phyloP scores from a whole-genome alignment of 2,113 vertebrate genomes.

The Tor tambroides region DNA sequence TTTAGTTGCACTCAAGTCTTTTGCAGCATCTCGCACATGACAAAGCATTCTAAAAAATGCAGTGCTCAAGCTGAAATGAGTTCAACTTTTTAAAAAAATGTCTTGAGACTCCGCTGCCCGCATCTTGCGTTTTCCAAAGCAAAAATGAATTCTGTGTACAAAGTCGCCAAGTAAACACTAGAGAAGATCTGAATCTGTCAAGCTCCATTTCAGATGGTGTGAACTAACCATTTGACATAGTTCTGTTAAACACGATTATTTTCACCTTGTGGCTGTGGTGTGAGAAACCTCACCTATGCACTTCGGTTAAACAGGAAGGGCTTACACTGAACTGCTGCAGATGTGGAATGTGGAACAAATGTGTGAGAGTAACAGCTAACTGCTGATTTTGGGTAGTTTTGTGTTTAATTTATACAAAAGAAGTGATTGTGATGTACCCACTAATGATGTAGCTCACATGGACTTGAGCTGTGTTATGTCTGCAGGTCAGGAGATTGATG shows the following conservation, averaged over 20 bases:
- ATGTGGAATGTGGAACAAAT: constrained; percentile 48
- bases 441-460: background rate
- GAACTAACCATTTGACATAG: background rate
- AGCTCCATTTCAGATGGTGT: background rate
- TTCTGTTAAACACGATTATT: constrained; percentile 32
- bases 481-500: background rate
- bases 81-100: too few relatives aligned
- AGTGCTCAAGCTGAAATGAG: too few relatives aligned
- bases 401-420: background rate
- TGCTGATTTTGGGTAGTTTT: background rate
- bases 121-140: too few relatives aligned
- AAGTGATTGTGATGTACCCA: constrained; percentile 18
- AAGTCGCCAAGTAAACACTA: too few relatives aligned
- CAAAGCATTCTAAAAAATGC: too few relatives aligned
- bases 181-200: too few relatives aligned
- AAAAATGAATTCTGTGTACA: too few relatives aligned
- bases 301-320: constrained; percentile 52
- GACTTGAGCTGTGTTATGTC: constrained; percentile 3
- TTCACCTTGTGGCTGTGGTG: constrained; percentile 44
- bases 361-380: constrained; percentile 26
- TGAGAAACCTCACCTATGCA: constrained; percentile 44
- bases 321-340: constrained; percentile 26
- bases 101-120: too few relatives aligned
- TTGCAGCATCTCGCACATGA: too few relatives aligned
- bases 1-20: too few relatives aligned